These are phyloP conservation scores for Lomographa bimaculata DNA, from an alignment of 2,888 invertebrate genomes.

Conservation along the genomic window DNA sequence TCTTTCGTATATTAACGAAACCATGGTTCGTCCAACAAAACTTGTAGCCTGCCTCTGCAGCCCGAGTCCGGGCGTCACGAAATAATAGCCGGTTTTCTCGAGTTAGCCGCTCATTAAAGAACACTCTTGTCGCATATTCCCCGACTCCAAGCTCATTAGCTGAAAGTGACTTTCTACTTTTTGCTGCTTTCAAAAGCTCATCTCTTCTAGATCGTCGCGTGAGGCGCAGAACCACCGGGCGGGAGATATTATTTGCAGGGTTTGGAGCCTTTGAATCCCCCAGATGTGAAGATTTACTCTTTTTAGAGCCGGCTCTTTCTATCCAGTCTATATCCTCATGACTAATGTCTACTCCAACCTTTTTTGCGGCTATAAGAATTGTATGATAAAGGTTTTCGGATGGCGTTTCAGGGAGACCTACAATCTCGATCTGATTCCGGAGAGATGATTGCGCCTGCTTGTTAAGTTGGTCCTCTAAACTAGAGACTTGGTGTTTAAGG, in stretches of 20 bases:
- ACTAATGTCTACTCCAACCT: background rate
- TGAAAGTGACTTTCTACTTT: background rate
- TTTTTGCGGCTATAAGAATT: background rate
- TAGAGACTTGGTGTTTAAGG: too few relatives aligned
- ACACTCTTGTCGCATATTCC: background rate
- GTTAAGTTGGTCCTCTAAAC: too few relatives aligned
- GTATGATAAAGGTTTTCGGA: conserved; percentile 2
- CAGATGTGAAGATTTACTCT: too few relatives aligned
- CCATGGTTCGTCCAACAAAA: conserved; percentile 4
- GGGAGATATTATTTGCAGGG: too few relatives aligned
- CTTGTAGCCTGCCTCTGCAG: background rate
- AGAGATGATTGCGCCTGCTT: too few relatives aligned
- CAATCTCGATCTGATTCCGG: background rate
- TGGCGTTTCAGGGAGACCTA: background rate
- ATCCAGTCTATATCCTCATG: conserved; percentile 1
- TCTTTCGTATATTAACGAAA: background rate
- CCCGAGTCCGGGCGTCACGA: conserved; percentile 1
- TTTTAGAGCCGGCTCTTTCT: background rate
- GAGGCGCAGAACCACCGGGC: conserved; percentile 3
- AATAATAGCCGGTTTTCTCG: conserved; percentile 1
- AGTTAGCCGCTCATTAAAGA: background rate
- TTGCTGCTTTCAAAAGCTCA: background rate
- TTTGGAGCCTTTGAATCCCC: too few relatives aligned
- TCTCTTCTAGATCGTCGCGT: background rate
- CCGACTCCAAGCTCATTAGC: background rate